These are phyloP conservation scores for Nemotelus nigrinus DNA, from an alignment of 2,888 invertebrate species.

Conservation along the genomic window DNA sequence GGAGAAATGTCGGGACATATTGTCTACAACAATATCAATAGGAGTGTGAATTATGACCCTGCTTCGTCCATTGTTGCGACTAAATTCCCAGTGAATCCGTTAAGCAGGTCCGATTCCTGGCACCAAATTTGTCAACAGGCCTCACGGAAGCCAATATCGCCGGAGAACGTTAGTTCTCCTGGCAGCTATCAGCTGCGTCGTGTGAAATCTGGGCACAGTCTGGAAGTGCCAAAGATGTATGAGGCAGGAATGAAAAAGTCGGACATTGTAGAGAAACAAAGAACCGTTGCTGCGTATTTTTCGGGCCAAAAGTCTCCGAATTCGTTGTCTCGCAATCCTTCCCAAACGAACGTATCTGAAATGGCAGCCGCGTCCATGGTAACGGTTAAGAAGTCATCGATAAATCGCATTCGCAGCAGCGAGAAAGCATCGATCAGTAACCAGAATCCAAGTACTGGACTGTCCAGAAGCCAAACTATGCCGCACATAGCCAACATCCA, in stretches of 20 bases:
- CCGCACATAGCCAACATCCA: constrained; percentile 75
- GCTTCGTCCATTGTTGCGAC: constrained; percentile 50
- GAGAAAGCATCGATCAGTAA: constrained; percentile 66
- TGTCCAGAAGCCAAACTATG: constrained; percentile 81
- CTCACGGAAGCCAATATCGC: constrained; percentile 60
- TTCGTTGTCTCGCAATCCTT: constrained; percentile 56
- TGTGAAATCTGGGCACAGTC: constrained; percentile 79
- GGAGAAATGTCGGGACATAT: constrained; percentile 60
- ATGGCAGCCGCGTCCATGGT: constrained; percentile 49
- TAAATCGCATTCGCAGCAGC: constrained; percentile 66
- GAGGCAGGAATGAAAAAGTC: constrained; percentile 80
- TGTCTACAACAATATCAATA: constrained; percentile 61
- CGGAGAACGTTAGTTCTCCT: constrained; percentile 57
- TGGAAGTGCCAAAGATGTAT: constrained; percentile 80
- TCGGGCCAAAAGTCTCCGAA: constrained; percentile 66
- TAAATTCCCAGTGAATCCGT: constrained; percentile 57
- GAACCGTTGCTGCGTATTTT: constrained; percentile 80
- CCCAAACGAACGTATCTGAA: constrained; percentile 54
- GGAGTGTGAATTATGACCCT: constrained; percentile 48
- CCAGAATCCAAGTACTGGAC: constrained; percentile 66
- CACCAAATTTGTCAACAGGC: constrained; percentile 71
- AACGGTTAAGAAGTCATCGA: constrained; percentile 58
- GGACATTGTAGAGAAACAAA: constrained; percentile 75
- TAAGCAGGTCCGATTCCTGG: constrained; percentile 83
- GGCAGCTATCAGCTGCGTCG: constrained; percentile 64